Evolutionary conservation across 2,888 invertebrate genomes (phyloP).

Genomic region (Drosophila rellima): DNA sequence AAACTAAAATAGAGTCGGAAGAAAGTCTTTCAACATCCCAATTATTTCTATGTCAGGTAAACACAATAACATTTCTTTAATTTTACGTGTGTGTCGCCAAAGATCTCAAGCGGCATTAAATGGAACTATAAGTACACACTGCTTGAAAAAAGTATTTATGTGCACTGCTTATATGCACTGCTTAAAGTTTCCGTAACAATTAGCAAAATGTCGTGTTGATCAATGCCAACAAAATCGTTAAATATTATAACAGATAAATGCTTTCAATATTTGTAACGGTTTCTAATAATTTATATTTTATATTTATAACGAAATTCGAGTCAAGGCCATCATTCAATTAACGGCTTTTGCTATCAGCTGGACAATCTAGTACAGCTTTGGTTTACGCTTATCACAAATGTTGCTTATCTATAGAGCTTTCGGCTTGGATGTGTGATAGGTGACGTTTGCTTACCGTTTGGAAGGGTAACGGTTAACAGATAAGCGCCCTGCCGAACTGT

Average conservation of each 20-base stretch:
- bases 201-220: neutral
- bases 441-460: constrained; percentile 68
- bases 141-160: neutral
- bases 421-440: constrained; percentile 36
- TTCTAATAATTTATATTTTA: neutral
- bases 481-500: constrained; percentile 40
- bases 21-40: too few relatives aligned
- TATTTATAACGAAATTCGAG: neutral
- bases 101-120: neutral
- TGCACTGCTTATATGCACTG: neutral
- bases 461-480: constrained; percentile 57
- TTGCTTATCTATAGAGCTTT: constrained; percentile 55
- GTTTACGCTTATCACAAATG: constrained; percentile 37
- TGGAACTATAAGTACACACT: neutral
- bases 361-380: constrained; percentile 29
- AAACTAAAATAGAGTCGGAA: too few relatives aligned
- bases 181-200: neutral
- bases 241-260: neutral
- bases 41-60: too few relatives aligned
- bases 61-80: too few relatives aligned
- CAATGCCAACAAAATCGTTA: neutral
- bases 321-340: constrained; percentile 29
- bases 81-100: neutral
- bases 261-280: neutral
- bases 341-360: constrained; percentile 28